These are phyloP conservation scores for Lycia hirtaria DNA, from an alignment of 2,888 invertebrate species.

Conservation along the genomic window DNA sequence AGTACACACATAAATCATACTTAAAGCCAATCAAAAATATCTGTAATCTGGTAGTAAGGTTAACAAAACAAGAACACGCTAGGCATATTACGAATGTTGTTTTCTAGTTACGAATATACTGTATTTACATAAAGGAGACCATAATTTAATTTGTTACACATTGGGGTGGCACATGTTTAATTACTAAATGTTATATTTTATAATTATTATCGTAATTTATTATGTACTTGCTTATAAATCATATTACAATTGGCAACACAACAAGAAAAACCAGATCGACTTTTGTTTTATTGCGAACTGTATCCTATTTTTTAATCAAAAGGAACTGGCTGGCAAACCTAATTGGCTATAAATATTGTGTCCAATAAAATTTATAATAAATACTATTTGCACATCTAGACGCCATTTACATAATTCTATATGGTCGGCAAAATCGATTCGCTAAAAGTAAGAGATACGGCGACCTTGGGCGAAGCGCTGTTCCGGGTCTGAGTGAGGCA, in stretches of 20 bases:
- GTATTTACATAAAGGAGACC: neutral
- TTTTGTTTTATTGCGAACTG: constrained; percentile 17
- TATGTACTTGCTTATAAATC: neutral
- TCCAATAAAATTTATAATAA: constrained; percentile 38
- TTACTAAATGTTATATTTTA: neutral
- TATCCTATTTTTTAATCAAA: constrained; percentile 28
- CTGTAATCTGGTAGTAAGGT: too few species aligned
- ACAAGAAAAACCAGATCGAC: constrained; percentile 21
- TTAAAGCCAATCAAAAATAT: too few species aligned
- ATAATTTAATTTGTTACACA: neutral
- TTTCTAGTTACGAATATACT: too few species aligned
- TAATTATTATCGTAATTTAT: neutral
- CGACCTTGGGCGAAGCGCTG: constrained; percentile 72
- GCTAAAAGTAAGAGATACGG: constrained; percentile 72
- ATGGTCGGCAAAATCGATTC: constrained; percentile 46
- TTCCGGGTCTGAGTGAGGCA: constrained; percentile 74
- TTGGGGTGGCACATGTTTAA: neutral
- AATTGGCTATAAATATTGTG: constrained; percentile 41
- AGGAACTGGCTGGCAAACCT: constrained; percentile 32
- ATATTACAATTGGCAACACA: constrained; percentile 7
- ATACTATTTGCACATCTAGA: constrained; percentile 42
- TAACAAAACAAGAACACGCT: too few species aligned
- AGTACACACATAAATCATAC: too few species aligned
- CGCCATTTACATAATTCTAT: constrained; percentile 45
- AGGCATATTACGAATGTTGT: too few species aligned